Conservation (phyloP, 2,797 vertebrate genomes). For the Scyliorhinus canicula region DNA sequence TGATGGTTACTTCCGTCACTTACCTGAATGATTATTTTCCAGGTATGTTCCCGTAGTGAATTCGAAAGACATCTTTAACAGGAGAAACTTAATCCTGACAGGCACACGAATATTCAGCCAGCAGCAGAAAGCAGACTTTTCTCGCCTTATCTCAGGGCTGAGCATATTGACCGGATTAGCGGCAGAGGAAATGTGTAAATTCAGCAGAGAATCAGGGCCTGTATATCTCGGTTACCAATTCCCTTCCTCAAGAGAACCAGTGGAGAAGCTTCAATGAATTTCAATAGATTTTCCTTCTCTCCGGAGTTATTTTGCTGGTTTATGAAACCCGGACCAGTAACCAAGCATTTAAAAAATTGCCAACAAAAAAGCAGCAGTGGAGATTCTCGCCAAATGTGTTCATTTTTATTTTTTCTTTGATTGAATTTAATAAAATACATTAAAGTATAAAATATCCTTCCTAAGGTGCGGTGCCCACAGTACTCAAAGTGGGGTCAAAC, state of each 20-base stretch:
- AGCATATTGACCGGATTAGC: background rate
- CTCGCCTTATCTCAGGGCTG: background rate
- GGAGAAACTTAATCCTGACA: background rate
- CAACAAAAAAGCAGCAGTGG: background rate
- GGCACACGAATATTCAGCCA: background rate
- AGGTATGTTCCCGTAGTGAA: background rate
- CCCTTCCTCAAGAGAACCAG: too few species aligned
- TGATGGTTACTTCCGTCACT: background rate
- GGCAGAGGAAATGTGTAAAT: background rate
- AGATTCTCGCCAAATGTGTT: background rate
- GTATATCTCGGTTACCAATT: too few species aligned
- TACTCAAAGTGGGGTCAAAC: too few species aligned
- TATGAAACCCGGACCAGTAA: too few species aligned
- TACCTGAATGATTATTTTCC: background rate
- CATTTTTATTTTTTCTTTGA: background rate
- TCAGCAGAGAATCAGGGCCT: background rate
- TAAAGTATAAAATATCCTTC: too few species aligned
- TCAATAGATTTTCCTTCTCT: too few species aligned
- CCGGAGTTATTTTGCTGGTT: too few species aligned
- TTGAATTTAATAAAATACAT: background rate
- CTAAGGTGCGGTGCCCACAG: too few species aligned
- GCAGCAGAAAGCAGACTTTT: background rate
- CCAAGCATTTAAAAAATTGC: too few species aligned
- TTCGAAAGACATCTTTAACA: background rate
- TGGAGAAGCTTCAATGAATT: too few species aligned